Base-by-base conservation (phyloP, 2,888 invertebrate genomes). In the Drosophila rubida region DNA sequence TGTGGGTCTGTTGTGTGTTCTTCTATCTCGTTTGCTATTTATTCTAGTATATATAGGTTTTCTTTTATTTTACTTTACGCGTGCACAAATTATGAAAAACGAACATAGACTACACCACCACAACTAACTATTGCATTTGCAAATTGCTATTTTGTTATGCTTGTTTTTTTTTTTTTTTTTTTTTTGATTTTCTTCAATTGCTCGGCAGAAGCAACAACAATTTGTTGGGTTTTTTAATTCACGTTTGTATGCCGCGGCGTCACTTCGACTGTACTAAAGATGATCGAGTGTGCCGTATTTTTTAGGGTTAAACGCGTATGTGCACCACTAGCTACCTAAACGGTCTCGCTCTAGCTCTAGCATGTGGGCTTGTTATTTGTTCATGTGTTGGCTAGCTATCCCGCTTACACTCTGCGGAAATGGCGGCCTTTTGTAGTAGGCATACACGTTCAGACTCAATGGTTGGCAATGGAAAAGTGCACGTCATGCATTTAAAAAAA, bases 181-280 rank as follows among this genome's bases (percentile, higher is more conserved):
- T 59, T n/a, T n/a, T 32, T 32, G 9, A n/a, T 42, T 63, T 66
- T 50, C 37, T 67, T 25, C 37, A 51, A 60, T 45, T 60, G 57
- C 63, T 72, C 63, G 63, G 63, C 57, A n/a, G n/a, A 35, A 42
- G 59, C 67, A 67, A 75, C 63, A 75, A 75, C 60, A 75, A 77
- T 61, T 77, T 72, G 67, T 57, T 50, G 46, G 50, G 46, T 46
- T 62, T 74, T 66, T 74, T 66, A 76, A 65, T 69, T 69, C 66
- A 69, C 73, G 65, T 78, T 78, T 54, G 67, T 71, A 65, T 69
- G 79, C 69, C 82, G 88, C 82, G 77, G 82, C 82, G 82, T 83
- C 82, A 82, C 82, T 83, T 87, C 79, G 88, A 83, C 82, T 83
- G 82, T 83, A 83, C 82, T 76, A 85, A 87, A 87, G 69, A 55